These are phyloP conservation scores for Drosophila picticornis DNA, from an alignment of 2,888 invertebrate species.

Conservation along the genomic window DNA sequence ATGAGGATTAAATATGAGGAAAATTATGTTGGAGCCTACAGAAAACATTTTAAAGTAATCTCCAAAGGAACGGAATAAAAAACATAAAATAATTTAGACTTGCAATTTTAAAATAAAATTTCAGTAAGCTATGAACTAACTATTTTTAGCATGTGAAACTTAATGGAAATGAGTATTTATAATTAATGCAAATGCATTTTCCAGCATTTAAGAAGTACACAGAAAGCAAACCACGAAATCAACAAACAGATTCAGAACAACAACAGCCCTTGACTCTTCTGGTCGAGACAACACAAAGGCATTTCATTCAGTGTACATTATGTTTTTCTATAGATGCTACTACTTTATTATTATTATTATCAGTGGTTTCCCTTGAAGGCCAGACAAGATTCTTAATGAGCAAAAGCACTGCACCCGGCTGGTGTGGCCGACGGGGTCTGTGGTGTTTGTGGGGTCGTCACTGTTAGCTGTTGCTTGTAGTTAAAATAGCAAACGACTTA, in stretches of 20 bases:
- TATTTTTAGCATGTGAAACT: not conserved
- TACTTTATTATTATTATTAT: conserved; percentile 36
- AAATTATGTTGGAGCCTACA: not conserved
- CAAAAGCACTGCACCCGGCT: conserved; percentile 4
- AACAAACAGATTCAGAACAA: not conserved
- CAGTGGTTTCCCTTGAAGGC: conserved; percentile 33
- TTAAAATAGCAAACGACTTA: conserved; percentile 5
- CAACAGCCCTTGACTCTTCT: conserved; percentile 4
- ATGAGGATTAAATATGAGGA: not conserved
- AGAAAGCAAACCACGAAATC: not conserved
- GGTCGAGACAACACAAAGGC: conserved; percentile 30
- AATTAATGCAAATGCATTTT: conserved; percentile 36
- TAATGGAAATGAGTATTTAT: not conserved
- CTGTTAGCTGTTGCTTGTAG: conserved; percentile 16
- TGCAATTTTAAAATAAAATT: not conserved
- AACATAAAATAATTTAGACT: not conserved
- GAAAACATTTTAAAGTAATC: not conserved
- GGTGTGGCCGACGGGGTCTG: conserved; percentile 1
- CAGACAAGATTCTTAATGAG: conserved; percentile 25
- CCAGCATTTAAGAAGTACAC: conserved; percentile 8
- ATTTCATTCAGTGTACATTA: conserved; percentile 46
- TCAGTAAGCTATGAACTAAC: conserved; percentile 13
- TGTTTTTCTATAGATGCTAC: conserved; percentile 18
- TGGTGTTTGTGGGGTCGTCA: not conserved
- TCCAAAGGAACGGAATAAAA: not conserved